Evolutionary conservation across 2,888 invertebrate species (phyloP).

Genomic region (Calameuta pallipes): DNA sequence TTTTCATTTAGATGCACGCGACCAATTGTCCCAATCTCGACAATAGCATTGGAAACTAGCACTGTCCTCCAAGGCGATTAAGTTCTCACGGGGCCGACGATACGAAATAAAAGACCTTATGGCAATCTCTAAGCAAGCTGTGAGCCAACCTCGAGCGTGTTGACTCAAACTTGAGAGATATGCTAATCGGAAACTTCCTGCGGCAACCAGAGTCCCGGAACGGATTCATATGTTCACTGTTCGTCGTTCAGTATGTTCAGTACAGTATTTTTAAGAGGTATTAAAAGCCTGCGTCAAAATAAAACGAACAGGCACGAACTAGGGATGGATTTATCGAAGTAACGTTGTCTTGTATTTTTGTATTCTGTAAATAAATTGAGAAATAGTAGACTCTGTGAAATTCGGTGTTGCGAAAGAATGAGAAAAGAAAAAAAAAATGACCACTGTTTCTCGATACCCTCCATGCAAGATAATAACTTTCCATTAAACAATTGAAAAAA

Average conservation of each 20-base stretch:
- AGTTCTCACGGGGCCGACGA: slow-evolving; percentile 1
- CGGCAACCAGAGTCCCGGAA: slow-evolving; percentile 9
- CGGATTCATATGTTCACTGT: background rate
- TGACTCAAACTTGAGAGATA: slow-evolving; percentile 27
- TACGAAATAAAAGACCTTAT: background rate
- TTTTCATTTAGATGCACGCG: background rate
- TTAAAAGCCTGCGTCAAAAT: background rate
- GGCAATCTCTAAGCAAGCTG: background rate
- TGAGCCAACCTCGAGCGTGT: slow-evolving; percentile 1
- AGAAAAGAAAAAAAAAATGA: background rate
- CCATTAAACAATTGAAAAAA: background rate
- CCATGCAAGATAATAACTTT: background rate
- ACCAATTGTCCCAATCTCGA: background rate
- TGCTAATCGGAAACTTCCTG: slow-evolving; percentile 54
- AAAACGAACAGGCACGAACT: background rate
- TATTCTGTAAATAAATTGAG: background rate
- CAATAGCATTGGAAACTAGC: background rate
- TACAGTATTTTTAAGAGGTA: background rate
- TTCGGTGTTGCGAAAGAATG: background rate
- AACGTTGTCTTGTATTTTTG: background rate
- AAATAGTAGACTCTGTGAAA: background rate
- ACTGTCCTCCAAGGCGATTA: background rate
- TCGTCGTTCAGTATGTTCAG: background rate
- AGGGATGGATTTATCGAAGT: too few species aligned
- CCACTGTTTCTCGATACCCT: background rate